phyloP scores from a whole-genome alignment of 2,797 vertebrate genomes.

The Centroberyx gerrardi region DNA sequence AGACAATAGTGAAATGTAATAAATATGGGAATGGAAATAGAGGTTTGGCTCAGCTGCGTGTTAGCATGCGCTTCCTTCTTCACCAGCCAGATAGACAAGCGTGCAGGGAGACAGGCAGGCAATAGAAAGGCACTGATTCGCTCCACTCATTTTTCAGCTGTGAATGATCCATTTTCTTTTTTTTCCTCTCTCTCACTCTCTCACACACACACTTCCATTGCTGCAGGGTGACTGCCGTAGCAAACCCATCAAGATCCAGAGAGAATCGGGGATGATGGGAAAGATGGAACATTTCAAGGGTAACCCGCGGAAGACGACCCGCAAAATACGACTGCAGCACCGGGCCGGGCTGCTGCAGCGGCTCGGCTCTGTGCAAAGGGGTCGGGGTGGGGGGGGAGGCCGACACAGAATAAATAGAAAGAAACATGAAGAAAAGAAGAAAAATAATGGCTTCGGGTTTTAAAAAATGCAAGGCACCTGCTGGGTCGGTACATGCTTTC shows the following conservation, averaged over 20 bases:
- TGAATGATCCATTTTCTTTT: slow-evolving; percentile 75
- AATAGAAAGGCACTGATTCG: slow-evolving; percentile 44
- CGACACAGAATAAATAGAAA: not conserved
- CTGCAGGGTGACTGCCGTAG: slow-evolving; percentile 26
- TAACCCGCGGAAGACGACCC: slow-evolving; percentile 28
- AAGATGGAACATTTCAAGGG: slow-evolving; percentile 58
- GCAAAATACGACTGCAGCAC: slow-evolving; percentile 18
- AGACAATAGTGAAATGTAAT: slow-evolving; percentile 64
- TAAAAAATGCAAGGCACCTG: slow-evolving; percentile 26
- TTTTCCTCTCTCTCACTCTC: slow-evolving; percentile 39
- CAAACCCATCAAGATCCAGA: slow-evolving; percentile 49
- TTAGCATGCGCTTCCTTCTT: slow-evolving; percentile 52
- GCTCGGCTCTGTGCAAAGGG: slow-evolving; percentile 4
- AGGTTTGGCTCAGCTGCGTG: slow-evolving; percentile 63
- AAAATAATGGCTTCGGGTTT: slow-evolving; percentile 12
- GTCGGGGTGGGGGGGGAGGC: not conserved
- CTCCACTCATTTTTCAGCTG: slow-evolving; percentile 66
- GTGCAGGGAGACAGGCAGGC: slow-evolving; percentile 53
- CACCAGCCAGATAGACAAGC: slow-evolving; percentile 60
- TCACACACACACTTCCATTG: slow-evolving; percentile 17
- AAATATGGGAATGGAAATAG: slow-evolving; percentile 63
- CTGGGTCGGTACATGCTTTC: slow-evolving; percentile 9
- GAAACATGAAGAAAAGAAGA: slow-evolving; percentile 21
- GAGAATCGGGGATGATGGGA: slow-evolving; percentile 60
- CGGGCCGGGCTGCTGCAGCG: not conserved